Base-by-base conservation (phyloP, 2,797 vertebrate species). In the Hozukius guyotensis region DNA sequence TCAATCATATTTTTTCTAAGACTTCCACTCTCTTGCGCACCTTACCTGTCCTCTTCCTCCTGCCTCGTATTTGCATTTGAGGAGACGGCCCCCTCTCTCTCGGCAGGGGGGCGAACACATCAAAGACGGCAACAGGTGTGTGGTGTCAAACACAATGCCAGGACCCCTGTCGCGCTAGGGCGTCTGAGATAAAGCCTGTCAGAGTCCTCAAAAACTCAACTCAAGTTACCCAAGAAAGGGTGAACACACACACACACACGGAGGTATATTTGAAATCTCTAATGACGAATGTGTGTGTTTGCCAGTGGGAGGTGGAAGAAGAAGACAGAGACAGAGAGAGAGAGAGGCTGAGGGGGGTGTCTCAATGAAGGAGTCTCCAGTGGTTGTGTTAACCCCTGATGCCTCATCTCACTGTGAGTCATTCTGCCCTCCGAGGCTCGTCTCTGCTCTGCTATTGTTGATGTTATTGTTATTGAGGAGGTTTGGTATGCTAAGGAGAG, bases 101-200 rank as follows among this genome's bases (percentile, higher is more conserved):
- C 92, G 90, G 90, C 73, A 71, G 88, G 91, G 86, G 84, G 70
- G 64, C 24, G 56, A 81, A 72, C 86, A 93, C 94, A 92, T 94
- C 90, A 95, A 95, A 94, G 91, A 87, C 55, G 0, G 87, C 93
- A 93, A 95, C 93, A 94, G 93, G 94, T 93, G 92, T 86, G 83
- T 87, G 75, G 88, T 93, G 93, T 95, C 91, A 90, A 93, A 93
- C 88, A 92, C 91, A 91, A 92, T 88, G 90, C 89, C 82, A 89
- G 88, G 89, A 90, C 91, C 92, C 94, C 91, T 6, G 76, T 86
- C 31, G 92, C 1, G 91, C 87, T 53, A 64, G 81, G 89, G 87
- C 42, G 71, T 90, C 88, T 91, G 92, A 89, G 89, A 94, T 93
- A 92, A 94, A 93, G 84, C 85, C 85, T 93, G 92, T 93, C 90